Conservation (phyloP, 2,888 invertebrate genomes). For the Trilocha varians region DNA sequence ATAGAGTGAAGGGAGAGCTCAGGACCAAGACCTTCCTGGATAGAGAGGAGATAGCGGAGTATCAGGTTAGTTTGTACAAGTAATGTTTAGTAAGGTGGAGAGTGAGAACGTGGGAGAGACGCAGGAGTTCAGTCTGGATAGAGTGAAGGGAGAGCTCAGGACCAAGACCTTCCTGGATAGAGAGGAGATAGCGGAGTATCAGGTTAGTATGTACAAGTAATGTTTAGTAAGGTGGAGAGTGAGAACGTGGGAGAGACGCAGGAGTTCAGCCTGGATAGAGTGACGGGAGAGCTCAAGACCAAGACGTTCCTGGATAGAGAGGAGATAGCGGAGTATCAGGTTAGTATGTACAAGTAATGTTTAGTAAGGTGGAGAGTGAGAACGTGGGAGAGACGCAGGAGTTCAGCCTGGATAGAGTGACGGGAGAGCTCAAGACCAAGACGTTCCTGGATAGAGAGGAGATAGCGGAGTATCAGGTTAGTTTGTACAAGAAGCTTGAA, state of each 20-base stretch:
- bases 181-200: slow-evolving; percentile 72
- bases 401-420: slow-evolving; percentile 83
- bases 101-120: slow-evolving; percentile 86
- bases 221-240: slow-evolving; percentile 84
- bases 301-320: slow-evolving; percentile 87
- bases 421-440: slow-evolving; percentile 87
- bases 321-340: slow-evolving; percentile 60
- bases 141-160: slow-evolving; percentile 84
- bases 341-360: slow-evolving; percentile 21
- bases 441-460: slow-evolving; percentile 85
- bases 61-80: slow-evolving; percentile 43
- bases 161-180: slow-evolving; percentile 86
- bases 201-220: slow-evolving; percentile 37
- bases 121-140: slow-evolving; percentile 85
- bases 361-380: slow-evolving; percentile 82
- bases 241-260: slow-evolving; percentile 84
- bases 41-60: slow-evolving; percentile 75
- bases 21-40: slow-evolving; percentile 85
- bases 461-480: slow-evolving; percentile 59
- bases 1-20: slow-evolving; percentile 85
- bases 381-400: slow-evolving; percentile 86
- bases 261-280: slow-evolving; percentile 85
- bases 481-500: too few species aligned
- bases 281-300: slow-evolving; percentile 86
- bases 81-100: too few species aligned